Percentiles rank a stretch among this genome's conserved stretches.
Conservation (phyloP, 1,140 invertebrate species). For the Magallana ariakensis region DNA sequence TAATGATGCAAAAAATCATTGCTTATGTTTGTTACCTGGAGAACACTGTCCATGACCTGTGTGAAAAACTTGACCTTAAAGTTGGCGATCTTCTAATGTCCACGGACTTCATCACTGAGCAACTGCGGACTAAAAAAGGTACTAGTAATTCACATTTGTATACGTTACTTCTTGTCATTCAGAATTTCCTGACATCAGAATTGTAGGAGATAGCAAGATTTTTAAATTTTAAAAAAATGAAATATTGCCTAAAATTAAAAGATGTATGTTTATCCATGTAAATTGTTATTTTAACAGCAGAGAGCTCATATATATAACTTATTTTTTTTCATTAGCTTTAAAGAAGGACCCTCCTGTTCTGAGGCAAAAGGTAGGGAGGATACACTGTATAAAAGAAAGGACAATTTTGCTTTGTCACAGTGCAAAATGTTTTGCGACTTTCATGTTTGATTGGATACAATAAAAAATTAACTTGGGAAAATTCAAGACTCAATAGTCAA, state of each 20-base stretch:
- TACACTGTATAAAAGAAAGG: not conserved
- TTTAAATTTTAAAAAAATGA: too few relatives aligned
- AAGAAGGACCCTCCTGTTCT: not conserved
- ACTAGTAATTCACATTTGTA: not conserved
- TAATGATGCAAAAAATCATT: conserved; percentile 68
- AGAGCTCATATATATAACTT: too few relatives aligned
- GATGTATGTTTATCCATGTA: too few relatives aligned
- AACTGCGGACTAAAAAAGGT: conserved; percentile 7
- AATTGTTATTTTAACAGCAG: too few relatives aligned
- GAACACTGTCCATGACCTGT: conserved; percentile 58
- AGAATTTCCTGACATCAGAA: too few relatives aligned
- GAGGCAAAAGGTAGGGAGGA: not conserved
- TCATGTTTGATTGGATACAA: too few relatives aligned
- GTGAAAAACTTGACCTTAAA: conserved; percentile 57
- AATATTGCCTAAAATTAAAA: too few relatives aligned
- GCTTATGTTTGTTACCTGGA: conserved; percentile 67
- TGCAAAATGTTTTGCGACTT: too few relatives aligned
- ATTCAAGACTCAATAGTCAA: too few relatives aligned
- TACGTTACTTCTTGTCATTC: not conserved
- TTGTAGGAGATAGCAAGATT: too few relatives aligned
- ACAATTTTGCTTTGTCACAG: not conserved
- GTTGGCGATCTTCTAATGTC: conserved; percentile 47
- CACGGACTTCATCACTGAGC: conserved; percentile 53
- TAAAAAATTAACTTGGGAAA: too few relatives aligned
- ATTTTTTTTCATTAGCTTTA: not conserved